phyloP scores from a whole-genome alignment of 2,797 vertebrate species.

The Ctenosaura bakeri region DNA sequence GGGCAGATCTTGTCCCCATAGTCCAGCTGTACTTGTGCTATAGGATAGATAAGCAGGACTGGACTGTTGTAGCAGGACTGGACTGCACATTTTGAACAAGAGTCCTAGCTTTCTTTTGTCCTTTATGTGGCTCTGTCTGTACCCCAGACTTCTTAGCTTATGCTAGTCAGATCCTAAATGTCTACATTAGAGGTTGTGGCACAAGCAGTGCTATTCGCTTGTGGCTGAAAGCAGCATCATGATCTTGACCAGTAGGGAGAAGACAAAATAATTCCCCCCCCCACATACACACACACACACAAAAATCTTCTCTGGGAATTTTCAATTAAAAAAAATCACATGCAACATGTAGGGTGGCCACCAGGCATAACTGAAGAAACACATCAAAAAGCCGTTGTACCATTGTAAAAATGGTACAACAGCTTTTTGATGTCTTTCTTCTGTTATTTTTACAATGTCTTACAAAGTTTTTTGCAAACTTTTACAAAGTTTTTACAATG shows the following conservation, averaged over 20 bases:
- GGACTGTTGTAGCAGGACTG: neutral
- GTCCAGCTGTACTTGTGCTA: no score
- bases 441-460: no score
- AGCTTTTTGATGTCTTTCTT: no score
- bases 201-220: neutral
- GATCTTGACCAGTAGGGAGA: neutral
- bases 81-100: neutral
- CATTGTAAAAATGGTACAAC: no score
- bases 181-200: neutral
- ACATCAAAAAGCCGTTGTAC: neutral
- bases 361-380: neutral
- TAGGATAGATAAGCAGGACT: no score
- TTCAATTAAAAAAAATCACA: neutral
- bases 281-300: no score
- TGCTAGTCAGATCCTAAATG: neutral
- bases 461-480: no score
- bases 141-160: neutral
- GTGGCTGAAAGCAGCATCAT: neutral
- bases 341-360: neutral
- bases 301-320: neutral
- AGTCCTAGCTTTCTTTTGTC: neutral
- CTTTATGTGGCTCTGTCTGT: neutral
- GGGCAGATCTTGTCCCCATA: no score
- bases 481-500: no score
- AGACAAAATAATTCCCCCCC: neutral